These are phyloP conservation scores for Vombatus ursinus DNA, from an alignment of 2,113 vertebrate genomes.

Conservation along the genomic window DNA sequence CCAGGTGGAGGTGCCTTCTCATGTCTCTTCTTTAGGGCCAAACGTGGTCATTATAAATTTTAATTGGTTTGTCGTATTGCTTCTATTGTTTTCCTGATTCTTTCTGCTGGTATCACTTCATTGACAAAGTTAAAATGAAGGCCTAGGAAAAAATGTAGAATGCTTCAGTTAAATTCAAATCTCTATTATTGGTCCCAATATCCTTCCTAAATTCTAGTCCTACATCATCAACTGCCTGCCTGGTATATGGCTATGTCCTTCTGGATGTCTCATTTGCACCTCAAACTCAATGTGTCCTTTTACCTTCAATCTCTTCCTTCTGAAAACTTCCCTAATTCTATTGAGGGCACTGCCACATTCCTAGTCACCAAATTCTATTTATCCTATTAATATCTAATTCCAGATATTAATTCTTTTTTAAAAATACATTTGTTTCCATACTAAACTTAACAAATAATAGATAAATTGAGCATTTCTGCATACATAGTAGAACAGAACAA, in stretches of 20 bases:
- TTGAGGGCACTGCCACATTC: not conserved
- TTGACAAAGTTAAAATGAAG: not conserved
- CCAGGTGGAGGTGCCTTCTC: not conserved
- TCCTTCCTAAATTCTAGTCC: not conserved
- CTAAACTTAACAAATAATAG: not conserved
- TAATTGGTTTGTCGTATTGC: not conserved
- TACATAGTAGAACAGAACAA: not conserved
- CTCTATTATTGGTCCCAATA: not conserved
- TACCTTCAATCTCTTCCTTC: not conserved
- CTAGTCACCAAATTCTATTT: not conserved
- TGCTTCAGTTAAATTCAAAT: not conserved
- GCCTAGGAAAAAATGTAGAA: not conserved
- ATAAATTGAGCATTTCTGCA: not conserved
- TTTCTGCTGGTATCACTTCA: not conserved
- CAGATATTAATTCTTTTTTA: not conserved
- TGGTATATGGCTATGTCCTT: not conserved
- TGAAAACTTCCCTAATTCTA: not conserved
- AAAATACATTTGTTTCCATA: not conserved
- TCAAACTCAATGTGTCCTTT: not conserved
- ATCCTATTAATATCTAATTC: not conserved
- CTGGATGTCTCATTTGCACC: not conserved
- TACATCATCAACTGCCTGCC: not conserved
- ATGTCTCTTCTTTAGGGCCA: not conserved
- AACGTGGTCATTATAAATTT: not conserved
- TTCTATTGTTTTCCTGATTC: not conserved